Base-by-base conservation (phyloP, 2,888 invertebrate species). In the Tridacna gigas region DNA sequence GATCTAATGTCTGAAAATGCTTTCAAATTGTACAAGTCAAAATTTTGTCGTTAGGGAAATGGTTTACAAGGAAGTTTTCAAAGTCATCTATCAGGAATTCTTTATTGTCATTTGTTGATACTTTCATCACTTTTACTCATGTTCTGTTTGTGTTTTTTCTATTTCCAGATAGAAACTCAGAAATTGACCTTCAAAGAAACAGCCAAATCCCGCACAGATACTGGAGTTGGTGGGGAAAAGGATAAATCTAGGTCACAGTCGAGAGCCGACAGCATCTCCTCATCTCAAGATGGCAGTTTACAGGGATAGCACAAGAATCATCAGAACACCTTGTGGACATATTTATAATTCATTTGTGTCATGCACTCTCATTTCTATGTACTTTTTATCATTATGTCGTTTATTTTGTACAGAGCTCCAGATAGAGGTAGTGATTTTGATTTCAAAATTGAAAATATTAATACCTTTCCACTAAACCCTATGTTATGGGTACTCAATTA, bases 151-250 rank as follows among this genome's bases (percentile, higher is more conserved):
- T 56, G 3, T 56, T 51, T 74, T 74, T 48, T 85, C 37, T 85
- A 67, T 76, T 90, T 91, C n/a, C 89, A 92, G 92, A 92, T 92
- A 88, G 91, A 92, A 81, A 89, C 90, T 60, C 91, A 91, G 82
- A 91, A 90, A 79, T 82, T 92, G 86, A 85, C 81, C 45, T 91
- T 91, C 88, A 90, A 89, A 73, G 91, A 91, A 77, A 84, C 86
- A 0, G 92, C 92, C 37, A 89, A 90, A 82, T 86, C 91, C 11
- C 86, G 87, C 51, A 92, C 92, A 74, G 89, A 92, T 80, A 88
- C 84, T 51, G 91, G 91, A 48, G 82, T 76, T n/a, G 79, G 83
- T 82, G 86, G 85, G 66, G 84, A 82, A 77, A 84, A 80, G 80
- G 74, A 47, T 48, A 82, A 76, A 61, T 80, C 80, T 28, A 60